Percentiles rank a stretch among this genome's conserved stretches.
These are phyloP conservation scores for Urocynchramus pylzowi DNA, from an alignment of 2,113 vertebrate species.

Conservation along the genomic window DNA sequence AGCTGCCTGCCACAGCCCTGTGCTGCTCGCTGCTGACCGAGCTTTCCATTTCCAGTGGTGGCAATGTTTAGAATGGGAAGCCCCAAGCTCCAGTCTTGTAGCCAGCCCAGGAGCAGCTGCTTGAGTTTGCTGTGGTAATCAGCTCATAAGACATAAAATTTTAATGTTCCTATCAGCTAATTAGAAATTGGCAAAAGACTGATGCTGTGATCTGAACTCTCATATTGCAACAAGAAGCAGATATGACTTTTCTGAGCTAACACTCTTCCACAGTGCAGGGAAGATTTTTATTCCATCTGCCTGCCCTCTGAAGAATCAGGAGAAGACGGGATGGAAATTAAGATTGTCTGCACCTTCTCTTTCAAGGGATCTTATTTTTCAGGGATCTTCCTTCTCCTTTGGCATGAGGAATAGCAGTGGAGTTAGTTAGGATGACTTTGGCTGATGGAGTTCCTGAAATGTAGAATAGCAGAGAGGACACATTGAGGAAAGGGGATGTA, in stretches of 20 bases:
- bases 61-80: not conserved
- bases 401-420: not conserved
- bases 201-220: not conserved
- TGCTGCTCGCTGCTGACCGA: not conserved
- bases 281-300: not conserved
- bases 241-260: not conserved
- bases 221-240: not conserved
- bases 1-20: not conserved
- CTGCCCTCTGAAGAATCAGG: not conserved
- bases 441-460: not conserved
- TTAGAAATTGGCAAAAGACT: not conserved
- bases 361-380: not conserved
- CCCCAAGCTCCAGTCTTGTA: not conserved
- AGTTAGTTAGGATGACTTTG: not conserved
- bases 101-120: not conserved
- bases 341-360: not conserved
- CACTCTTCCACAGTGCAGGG: not conserved
- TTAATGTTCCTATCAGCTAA: not conserved
- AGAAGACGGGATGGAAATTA: not conserved
- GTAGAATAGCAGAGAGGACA: not conserved
- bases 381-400: not conserved
- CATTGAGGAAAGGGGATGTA: not conserved
- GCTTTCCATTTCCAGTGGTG: not conserved
- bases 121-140: not conserved
- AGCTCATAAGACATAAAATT: not conserved